Conservation (phyloP, 2,113 vertebrate species). For the Hypanus sabinus region DNA sequence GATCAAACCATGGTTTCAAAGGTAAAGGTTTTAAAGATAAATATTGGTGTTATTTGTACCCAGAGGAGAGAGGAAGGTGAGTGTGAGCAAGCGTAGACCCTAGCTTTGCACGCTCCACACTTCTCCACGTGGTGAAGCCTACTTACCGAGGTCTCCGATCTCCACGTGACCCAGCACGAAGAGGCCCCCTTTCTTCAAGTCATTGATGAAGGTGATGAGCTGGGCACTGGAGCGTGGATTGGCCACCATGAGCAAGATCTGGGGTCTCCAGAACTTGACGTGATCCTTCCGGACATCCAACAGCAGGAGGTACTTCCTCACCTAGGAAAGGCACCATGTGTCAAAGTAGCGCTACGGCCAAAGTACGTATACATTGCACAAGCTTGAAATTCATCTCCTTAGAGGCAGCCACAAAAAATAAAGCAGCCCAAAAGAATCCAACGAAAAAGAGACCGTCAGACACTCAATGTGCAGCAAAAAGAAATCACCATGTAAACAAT, state of each 20-base stretch:
- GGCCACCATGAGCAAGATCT: conserved; percentile 69
- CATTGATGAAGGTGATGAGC: conserved; percentile 71
- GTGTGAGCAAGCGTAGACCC: rapidly evolving
- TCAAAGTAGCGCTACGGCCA: too few species aligned
- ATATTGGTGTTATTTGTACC: too few species aligned
- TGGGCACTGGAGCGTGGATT: conserved; percentile 69
- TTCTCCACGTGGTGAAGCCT: not conserved
- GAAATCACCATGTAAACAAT: too few species aligned
- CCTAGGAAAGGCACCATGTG: conserved; percentile 46
- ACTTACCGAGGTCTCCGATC: conserved; percentile 69
- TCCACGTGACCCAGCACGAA: conserved; percentile 69
- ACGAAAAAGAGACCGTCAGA: too few species aligned
- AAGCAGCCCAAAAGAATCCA: too few species aligned
- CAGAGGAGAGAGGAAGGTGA: too few species aligned
- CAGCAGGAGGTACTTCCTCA: conserved; percentile 70
- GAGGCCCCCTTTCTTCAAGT: conserved; percentile 72
- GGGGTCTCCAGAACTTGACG: conserved; percentile 75
- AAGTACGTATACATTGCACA: too few species aligned
- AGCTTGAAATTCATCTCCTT: too few species aligned
- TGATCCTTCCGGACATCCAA: conserved; percentile 72
- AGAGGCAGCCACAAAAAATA: too few species aligned
- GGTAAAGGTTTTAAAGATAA: too few species aligned
- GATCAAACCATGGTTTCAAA: too few species aligned
- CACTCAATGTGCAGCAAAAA: too few species aligned
- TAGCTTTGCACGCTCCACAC: rapidly evolving